Percentiles rank a stretch among this genome's conserved stretches.
Evolutionary conservation across 2,113 vertebrate species (phyloP).

Genomic region (Globicephala melas): DNA sequence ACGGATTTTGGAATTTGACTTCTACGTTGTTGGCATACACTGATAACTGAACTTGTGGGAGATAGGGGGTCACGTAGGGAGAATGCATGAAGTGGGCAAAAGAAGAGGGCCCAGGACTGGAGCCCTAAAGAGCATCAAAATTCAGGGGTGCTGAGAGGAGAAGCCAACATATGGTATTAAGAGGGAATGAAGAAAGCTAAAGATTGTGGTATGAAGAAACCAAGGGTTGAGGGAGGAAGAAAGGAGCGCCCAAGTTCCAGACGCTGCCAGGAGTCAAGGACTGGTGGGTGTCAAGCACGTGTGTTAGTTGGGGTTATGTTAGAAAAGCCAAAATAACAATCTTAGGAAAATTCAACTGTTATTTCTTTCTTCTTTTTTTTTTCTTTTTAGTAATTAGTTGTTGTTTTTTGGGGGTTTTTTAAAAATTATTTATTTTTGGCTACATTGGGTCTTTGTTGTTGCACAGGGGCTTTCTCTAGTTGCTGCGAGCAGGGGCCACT

Average conservation of each 20-base stretch:
- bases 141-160: not conserved
- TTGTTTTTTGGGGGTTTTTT: accelerated
- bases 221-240: not conserved
- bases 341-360: not conserved
- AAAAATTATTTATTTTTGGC: no score
- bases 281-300: not conserved
- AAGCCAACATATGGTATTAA: not conserved
- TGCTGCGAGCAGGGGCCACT: no score
- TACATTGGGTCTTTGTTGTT: no score
- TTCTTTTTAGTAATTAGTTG: not conserved
- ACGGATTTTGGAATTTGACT: not conserved
- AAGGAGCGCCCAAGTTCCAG: not conserved
- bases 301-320: not conserved
- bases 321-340: not conserved
- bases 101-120: not conserved
- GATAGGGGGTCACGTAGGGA: not conserved
- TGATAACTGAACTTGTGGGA: not conserved
- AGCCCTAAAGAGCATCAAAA: not conserved
- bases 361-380: not conserved
- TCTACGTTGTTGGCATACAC: not conserved
- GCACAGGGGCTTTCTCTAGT: no score
- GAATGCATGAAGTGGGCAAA: not conserved
- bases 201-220: not conserved
- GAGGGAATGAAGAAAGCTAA: not conserved
- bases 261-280: not conserved